phyloP scores from a whole-genome alignment of 2,888 invertebrate genomes.

The Microctonus aethiopoides region DNA sequence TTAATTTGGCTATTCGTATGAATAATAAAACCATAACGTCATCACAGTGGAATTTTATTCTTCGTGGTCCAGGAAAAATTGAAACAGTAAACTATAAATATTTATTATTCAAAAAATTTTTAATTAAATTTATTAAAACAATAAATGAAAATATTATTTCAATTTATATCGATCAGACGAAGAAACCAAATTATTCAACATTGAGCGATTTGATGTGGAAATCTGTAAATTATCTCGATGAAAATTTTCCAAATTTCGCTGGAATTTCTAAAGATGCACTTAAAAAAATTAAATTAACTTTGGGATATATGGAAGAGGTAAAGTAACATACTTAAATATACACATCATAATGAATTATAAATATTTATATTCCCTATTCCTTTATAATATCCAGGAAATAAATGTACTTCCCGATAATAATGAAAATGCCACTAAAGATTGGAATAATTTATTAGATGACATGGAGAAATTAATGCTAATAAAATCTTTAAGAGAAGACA shows the following conservation, averaged over 20 bases:
- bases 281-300: conserved; percentile 70
- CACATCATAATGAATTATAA: background rate
- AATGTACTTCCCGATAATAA: conserved; percentile 68
- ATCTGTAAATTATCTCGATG: conserved; percentile 73
- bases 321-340: background rate
- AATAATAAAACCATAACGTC: conserved; percentile 73
- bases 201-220: conserved; percentile 80
- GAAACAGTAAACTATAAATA: conserved; percentile 65
- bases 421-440: conserved; percentile 66
- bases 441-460: conserved; percentile 74
- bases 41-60: conserved; percentile 81
- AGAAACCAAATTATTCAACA: conserved; percentile 73
- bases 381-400: conserved; percentile 69
- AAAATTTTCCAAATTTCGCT: conserved; percentile 70
- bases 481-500: conserved; percentile 82
- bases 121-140: background rate
- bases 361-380: conserved; percentile 1
- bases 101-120: conserved; percentile 44
- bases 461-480: conserved; percentile 87
- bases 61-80: conserved; percentile 78
- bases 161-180: conserved; percentile 59
- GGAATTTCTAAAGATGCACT: conserved; percentile 70
- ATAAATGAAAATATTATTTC: background rate
- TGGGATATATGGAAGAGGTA: conserved; percentile 75
- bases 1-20: conserved; percentile 81